Evolutionary conservation across 2,113 vertebrate species (phyloP).

Genomic region (Panurus biarmicus): DNA sequence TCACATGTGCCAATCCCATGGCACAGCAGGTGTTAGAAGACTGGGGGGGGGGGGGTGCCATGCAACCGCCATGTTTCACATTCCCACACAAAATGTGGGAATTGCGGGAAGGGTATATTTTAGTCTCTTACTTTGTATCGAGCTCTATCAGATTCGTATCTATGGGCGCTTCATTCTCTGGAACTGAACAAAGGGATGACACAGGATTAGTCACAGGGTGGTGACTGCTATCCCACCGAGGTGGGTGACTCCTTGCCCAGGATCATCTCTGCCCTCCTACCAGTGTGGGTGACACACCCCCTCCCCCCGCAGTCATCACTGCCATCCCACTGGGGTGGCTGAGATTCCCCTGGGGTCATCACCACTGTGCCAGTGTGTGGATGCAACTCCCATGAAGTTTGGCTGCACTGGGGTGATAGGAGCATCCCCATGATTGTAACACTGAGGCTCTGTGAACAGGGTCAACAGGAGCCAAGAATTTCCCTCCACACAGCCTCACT

Average conservation of each 20-base stretch:
- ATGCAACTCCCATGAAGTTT: background rate
- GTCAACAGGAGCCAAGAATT: background rate
- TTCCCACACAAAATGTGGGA: background rate
- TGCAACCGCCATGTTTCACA: background rate
- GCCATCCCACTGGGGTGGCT: background rate
- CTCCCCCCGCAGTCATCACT: too few relatives aligned
- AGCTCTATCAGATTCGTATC: constrained; percentile 96
- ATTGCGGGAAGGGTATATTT: background rate
- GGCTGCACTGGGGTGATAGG: background rate
- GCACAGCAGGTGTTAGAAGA: background rate
- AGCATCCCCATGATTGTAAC: background rate
- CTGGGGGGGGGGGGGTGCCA: background rate
- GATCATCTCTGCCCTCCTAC: background rate
- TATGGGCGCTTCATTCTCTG: constrained; percentile 83
- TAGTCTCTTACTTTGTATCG: constrained; percentile 87
- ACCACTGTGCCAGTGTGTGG: background rate
- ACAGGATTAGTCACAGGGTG: background rate
- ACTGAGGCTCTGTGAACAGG: background rate
- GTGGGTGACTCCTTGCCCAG: background rate
- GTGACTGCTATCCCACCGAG: background rate
- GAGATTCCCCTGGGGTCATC: background rate
- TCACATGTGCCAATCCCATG: background rate
- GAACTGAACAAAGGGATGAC: constrained; percentile 69
- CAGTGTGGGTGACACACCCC: background rate
- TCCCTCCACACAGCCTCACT: background rate